Evolutionary conservation across 2,888 invertebrate genomes (phyloP), one percentile per base, ranked within the genome.

Genomic region (Acrocyrtus sp.): DNA sequence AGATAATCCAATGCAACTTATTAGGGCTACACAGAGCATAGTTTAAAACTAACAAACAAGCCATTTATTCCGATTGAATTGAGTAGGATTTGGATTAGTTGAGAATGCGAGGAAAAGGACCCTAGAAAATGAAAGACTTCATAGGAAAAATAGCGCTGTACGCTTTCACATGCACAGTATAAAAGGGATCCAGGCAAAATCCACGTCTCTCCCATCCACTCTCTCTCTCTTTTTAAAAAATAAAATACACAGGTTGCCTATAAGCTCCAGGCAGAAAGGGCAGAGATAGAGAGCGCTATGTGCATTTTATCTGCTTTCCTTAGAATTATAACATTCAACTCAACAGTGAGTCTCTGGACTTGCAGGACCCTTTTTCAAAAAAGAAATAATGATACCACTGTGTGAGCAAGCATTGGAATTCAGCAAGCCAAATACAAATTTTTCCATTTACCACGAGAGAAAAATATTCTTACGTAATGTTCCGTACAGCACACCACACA

Each of bases 31-130:
- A n/a, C n/a, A n/a, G n/a, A 53, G 66, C 60, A 66, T 24, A 74
- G 61, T 62, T 73, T n/a, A n/a, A 76, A 76, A 69, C 73, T 56
- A 74, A 76, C 73, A 74, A 74, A 73, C 72, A 74, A 62, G 73
- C 61, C 65, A 76, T 76, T 76, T 76, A 73, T 69, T 76, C 58
- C 67, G 62, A 73, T 68, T 73, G 73, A 62, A 73, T 73, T 73
- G 73, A 65, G 68, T 43, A 51, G 68, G 68, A 68, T 68, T 68
- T 73, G 73, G 68, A 73, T 68, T 62, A 68, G 60, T 39, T 43
- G 50, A n/a, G n/a, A n/a, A n/a, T 19, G 56, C 39, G 45, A 53
- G 26, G 39, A 65, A 67, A 54, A 58, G 60, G 65, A 17, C 39
- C 48, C 60, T 24, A 51, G 60, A 63, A 56, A 50, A 65, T 45